These are phyloP conservation scores for Trisateles emortualis DNA, from an alignment of 2,888 invertebrate species.

Conservation along the genomic window DNA sequence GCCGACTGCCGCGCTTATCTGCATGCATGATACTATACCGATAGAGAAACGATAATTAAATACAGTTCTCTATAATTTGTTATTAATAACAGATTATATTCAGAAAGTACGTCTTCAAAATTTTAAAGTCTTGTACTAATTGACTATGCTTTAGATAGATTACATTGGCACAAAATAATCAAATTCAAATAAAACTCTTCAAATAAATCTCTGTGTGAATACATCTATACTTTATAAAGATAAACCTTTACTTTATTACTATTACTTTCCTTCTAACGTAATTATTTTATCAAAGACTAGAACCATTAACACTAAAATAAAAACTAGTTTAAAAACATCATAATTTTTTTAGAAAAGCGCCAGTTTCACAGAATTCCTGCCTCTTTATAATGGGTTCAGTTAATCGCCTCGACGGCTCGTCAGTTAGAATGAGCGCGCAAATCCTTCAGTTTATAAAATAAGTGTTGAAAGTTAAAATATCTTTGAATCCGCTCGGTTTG, in stretches of 20 bases:
- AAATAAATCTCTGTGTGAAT: no score
- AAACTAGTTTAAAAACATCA: background rate
- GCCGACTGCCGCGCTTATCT: conserved; percentile 15
- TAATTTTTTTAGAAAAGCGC: background rate
- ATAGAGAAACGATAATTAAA: background rate
- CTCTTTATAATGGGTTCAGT: conserved; percentile 11
- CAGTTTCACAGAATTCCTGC: background rate
- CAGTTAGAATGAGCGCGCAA: conserved; percentile 34
- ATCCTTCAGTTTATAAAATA: conserved; percentile 55
- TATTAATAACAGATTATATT: no score
- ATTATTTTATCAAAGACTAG: no score
- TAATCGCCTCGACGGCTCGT: conserved; percentile 31
- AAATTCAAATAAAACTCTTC: no score
- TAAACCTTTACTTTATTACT: no score
- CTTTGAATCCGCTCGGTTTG: conserved; percentile 49
- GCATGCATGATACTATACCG: background rate
- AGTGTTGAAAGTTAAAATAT: conserved; percentile 65
- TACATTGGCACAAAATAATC: no score
- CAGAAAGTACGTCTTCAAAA: no score
- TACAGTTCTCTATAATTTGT: no score
- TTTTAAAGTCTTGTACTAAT: no score
- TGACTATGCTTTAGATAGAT: no score
- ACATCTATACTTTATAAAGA: no score
- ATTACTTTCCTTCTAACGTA: no score
- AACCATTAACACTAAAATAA: background rate